Evolutionary conservation across 2,113 vertebrate genomes (phyloP).

Genomic region (Mormyrus iriodes): DNA sequence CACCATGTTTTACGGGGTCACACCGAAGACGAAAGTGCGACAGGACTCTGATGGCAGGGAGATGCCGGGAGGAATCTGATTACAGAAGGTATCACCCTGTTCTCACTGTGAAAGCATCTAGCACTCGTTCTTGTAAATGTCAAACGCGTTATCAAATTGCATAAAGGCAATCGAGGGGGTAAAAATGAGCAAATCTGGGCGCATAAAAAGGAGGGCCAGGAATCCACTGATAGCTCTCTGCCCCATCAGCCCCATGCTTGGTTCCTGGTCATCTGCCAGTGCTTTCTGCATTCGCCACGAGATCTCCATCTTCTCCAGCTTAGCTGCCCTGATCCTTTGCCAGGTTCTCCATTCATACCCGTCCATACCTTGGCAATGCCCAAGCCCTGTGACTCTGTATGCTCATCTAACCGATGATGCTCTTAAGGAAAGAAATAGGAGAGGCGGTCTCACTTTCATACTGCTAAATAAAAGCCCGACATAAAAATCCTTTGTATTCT

Average conservation of each 20-base stretch:
- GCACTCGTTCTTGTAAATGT: neutral
- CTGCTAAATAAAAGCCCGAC: neutral
- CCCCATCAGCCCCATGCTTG: neutral
- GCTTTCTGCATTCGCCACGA: neutral
- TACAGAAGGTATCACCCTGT: neutral
- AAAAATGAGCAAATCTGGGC: neutral
- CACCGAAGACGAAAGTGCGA: neutral
- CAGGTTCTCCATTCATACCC: neutral
- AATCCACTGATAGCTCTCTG: neutral
- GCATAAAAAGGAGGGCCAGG: neutral
- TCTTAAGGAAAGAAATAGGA: neutral
- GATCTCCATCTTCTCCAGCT: neutral
- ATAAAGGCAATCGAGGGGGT: neutral
- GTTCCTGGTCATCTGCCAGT: neutral
- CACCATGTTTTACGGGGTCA: neutral
- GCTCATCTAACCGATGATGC: neutral
- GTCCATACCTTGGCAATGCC: neutral
- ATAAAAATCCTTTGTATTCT: neutral
- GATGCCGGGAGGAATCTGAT: neutral
- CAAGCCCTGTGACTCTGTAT: neutral
- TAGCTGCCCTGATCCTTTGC: neutral
- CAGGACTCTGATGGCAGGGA: neutral
- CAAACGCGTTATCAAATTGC: neutral
- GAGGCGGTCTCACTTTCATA: neutral
- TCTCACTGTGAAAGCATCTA: neutral